Base-by-base conservation (phyloP, 2,888 invertebrate species). In the Chrysotoxum bicinctum region DNA sequence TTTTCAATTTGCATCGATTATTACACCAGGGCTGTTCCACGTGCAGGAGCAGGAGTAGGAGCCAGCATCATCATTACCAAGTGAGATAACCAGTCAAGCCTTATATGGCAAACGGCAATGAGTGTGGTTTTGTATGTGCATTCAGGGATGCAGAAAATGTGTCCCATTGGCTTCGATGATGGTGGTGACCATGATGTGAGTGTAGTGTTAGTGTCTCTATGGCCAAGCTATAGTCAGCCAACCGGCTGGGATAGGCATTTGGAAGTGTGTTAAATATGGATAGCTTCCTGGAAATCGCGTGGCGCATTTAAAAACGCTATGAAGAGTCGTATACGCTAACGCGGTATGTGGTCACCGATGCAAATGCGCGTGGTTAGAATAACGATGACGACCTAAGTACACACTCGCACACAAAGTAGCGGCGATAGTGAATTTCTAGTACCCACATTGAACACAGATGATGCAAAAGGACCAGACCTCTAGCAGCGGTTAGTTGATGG, bases 1-100 rank as follows among this genome's bases (percentile, higher is more conserved):
- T 72, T 81, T 85, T 81, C 81, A 85, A 85, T 85, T 85, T 81
- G 54, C 76, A 85, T 85, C 72, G 72, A 85, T 76, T 85, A 81
- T 76, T 68, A 72, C 60, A 73, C 68, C 30, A 75, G 35, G 14
- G 21, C 8, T 84, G 50, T 10, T 23, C 23, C 52, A 74, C 62
- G 35, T 75, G 70, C 40, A 66, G 40, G 23, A 35, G 50, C 21
- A 50, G 21, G 7, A 26, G 12, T 30, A 40, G 14, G 37, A 23
- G 43, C 52, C 35, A 56, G 1, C 54, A 60, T 7, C 48, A 50
- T n/a, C 43, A 45, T 45, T 16, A 52, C 10, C 76, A 21, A 69
- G 23, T 48, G 35, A 58, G 19, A n/a, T 48, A 45, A 54, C 58
- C 23, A 50, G 56, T 64, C 69, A 50, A 32, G 70, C 64, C 43